These are phyloP conservation scores for Nycticorax nycticorax DNA, from an alignment of 2,113 vertebrate species.

Conservation along the genomic window DNA sequence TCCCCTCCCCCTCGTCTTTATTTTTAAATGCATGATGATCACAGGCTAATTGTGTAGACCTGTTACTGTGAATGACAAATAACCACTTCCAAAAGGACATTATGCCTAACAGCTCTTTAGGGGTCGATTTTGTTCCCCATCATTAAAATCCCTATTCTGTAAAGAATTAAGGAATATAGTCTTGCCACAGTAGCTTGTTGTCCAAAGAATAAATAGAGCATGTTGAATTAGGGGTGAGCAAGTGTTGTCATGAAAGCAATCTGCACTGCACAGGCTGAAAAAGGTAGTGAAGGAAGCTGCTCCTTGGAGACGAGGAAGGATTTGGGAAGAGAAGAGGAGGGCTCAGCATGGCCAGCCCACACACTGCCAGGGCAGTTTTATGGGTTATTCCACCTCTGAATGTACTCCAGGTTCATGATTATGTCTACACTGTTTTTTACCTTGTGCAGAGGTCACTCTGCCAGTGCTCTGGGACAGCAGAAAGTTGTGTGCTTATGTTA, in stretches of 20 bases:
- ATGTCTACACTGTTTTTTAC: not conserved
- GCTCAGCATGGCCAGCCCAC: not conserved
- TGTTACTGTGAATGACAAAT: conserved; percentile 64
- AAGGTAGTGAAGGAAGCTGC: not conserved
- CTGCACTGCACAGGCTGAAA: not conserved
- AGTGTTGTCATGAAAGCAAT: not conserved
- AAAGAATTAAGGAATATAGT: conserved; percentile 49
- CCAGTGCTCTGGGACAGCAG: not conserved
- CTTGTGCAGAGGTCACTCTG: not conserved
- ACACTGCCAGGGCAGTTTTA: not conserved
- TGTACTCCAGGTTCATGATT: not conserved
- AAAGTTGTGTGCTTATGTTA: not conserved
- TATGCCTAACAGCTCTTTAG: conserved; percentile 49
- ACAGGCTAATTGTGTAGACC: conserved; percentile 46
- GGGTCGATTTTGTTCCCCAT: conserved; percentile 49
- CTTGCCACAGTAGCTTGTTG: conserved; percentile 17
- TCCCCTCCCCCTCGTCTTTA: not conserved
- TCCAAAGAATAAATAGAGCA: conserved; percentile 42
- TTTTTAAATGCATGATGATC: conserved; percentile 43
- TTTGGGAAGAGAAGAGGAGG: not conserved
- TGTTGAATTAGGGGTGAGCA: conserved; percentile 2
- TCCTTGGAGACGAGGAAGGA: not conserved
- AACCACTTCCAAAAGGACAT: conserved; percentile 40
- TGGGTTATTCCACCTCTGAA: not conserved
- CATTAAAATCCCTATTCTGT: conserved; percentile 50